phyloP scores from a whole-genome alignment of 2,888 invertebrate species.

The Acleris cristana region DNA sequence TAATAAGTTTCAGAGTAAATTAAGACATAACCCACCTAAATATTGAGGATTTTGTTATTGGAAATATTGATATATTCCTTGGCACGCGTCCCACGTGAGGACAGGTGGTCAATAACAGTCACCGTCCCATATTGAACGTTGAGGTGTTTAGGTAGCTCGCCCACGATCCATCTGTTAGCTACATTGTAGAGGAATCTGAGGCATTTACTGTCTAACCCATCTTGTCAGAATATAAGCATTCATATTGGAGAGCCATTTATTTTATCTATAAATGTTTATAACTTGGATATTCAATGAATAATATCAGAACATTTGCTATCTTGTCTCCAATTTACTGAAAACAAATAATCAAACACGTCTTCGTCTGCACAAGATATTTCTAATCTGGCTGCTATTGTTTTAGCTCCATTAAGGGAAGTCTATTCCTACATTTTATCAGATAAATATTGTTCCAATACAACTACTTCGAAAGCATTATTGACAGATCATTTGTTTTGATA shows the following conservation, averaged over 20 bases:
- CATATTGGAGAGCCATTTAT: too few species aligned
- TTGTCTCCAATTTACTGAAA: too few species aligned
- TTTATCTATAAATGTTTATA: too few species aligned
- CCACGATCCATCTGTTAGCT: conserved; percentile 26
- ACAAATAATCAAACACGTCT: too few species aligned
- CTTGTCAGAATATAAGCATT: too few species aligned
- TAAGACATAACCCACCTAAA: conserved; percentile 18
- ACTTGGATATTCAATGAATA: too few species aligned
- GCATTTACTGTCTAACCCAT: too few species aligned
- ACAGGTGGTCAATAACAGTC: conserved; percentile 32
- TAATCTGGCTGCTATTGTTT: conserved; percentile 5
- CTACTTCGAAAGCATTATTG: background rate
- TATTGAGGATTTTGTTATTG: conserved; percentile 26
- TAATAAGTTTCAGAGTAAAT: conserved; percentile 23
- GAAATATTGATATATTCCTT: conserved; percentile 24
- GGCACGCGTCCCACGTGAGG: conserved; percentile 27
- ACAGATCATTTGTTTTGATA: background rate
- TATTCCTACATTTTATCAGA: conserved; percentile 1
- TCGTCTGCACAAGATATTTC: too few species aligned
- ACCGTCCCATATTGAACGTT: conserved; percentile 19
- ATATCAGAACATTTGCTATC: too few species aligned
- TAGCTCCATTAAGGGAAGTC: background rate
- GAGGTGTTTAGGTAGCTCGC: conserved; percentile 30
- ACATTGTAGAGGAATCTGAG: background rate
- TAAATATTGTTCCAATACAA: conserved; percentile 7